Evolutionary conservation across 2,797 vertebrate species (phyloP).

Genomic region (Myotis myotis): DNA sequence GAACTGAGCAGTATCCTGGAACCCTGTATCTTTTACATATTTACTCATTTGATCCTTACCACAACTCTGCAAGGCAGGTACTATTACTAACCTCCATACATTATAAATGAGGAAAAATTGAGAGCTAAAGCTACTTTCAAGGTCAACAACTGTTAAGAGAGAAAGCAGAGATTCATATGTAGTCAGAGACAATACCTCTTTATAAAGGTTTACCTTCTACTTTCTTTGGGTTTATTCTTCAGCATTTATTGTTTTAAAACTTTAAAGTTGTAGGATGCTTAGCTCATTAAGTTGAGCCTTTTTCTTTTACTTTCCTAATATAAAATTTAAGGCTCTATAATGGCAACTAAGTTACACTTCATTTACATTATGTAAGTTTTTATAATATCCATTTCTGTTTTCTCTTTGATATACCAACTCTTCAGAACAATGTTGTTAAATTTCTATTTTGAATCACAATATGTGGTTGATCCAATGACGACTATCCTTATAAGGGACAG

Average conservation of each 20-base stretch:
- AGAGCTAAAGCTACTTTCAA: conserved; percentile 31
- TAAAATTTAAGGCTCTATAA: background rate
- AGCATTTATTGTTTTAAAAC: background rate
- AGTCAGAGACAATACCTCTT: background rate
- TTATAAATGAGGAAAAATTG: conserved; percentile 39
- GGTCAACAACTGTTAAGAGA: background rate
- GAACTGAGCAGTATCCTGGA: background rate
- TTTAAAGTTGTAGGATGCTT: background rate
- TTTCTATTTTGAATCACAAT: background rate
- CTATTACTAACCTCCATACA: background rate
- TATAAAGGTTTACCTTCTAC: background rate
- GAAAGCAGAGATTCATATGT: background rate
- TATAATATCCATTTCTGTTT: background rate
- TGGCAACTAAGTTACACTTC: background rate
- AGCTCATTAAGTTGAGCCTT: background rate
- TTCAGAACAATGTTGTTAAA: background rate
- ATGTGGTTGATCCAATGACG: no score
- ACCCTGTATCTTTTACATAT: background rate
- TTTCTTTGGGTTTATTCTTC: background rate
- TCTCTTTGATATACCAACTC: background rate
- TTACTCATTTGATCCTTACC: background rate
- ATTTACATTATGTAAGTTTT: background rate
- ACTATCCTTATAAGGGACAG: no score
- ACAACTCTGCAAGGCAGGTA: background rate
- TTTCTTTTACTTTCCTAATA: background rate